These are phyloP conservation scores for Drosophila mojavensis DNA, from an alignment of 1,140 invertebrate genomes.

Conservation along the genomic window DNA sequence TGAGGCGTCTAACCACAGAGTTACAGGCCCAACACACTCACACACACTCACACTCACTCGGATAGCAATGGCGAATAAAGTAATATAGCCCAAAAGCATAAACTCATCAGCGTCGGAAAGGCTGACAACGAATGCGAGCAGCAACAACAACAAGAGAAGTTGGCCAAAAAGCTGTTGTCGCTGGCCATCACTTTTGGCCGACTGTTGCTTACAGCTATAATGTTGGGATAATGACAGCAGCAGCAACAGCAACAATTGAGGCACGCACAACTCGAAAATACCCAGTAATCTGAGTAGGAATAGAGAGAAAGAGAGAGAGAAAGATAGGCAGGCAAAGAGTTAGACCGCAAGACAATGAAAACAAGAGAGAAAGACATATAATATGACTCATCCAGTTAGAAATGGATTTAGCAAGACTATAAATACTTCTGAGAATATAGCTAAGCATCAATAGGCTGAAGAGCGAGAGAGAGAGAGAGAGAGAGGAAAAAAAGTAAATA, in stretches of 20 bases:
- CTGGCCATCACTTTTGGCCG: constrained; percentile 44
- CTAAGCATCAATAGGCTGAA: too few species aligned
- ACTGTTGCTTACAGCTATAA: constrained; percentile 58
- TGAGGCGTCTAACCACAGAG: constrained; percentile 45
- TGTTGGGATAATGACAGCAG: constrained; percentile 12
- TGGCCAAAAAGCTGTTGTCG: constrained; percentile 50
- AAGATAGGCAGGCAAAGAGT: not conserved
- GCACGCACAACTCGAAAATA: not conserved
- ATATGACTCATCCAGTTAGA: not conserved
- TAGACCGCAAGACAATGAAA: not conserved
- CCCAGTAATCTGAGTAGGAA: not conserved
- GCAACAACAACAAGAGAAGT: constrained; percentile 30
- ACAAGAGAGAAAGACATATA: too few species aligned
- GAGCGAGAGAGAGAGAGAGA: not conserved
- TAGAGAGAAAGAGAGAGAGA: not conserved
- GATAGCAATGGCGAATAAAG: constrained; percentile 56
- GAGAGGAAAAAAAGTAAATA: too few species aligned
- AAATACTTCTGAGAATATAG: too few species aligned
- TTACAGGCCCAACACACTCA: constrained; percentile 19
- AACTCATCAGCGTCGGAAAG: constrained; percentile 79
- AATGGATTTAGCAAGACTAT: too few species aligned
- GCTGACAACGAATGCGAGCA: constrained; percentile 61
- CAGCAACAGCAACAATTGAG: constrained; percentile 16
- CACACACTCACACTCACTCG: not conserved
- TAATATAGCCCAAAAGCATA: constrained; percentile 77